Percentiles rank a stretch among this genome's conserved stretches.
Evolutionary conservation across 2,888 invertebrate species (phyloP).

Genomic region (Pseudanteris insignis): DNA sequence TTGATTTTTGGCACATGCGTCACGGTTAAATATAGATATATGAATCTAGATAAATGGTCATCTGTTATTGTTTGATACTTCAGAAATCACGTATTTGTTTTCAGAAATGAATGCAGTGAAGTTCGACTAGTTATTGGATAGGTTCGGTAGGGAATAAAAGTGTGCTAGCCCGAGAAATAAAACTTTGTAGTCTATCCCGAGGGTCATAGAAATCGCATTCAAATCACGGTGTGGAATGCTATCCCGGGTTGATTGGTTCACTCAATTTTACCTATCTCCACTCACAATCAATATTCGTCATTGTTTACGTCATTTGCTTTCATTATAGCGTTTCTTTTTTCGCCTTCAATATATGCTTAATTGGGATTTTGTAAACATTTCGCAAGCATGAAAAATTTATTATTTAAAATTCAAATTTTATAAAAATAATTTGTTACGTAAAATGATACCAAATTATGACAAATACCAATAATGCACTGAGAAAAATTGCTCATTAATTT

Average conservation of each 20-base stretch:
- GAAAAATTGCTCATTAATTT: no score
- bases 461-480: no score
- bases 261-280: constrained; percentile 22
- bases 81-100: not conserved
- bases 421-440: no score
- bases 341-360: no score
- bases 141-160: constrained; percentile 32
- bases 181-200: constrained; percentile 33
- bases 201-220: constrained; percentile 40
- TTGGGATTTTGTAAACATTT: no score
- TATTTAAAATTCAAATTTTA: no score
- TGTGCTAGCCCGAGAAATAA: constrained; percentile 35
- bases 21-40: no score
- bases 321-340: constrained; percentile 1
- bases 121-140: constrained; percentile 30
- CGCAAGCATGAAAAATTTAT: no score
- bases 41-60: no score
- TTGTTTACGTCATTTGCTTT: constrained; percentile 5
- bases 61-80: not conserved
- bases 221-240: constrained; percentile 35
- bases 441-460: no score
- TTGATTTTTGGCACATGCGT: no score
- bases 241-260: constrained; percentile 33
- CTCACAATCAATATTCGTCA: constrained; percentile 22
- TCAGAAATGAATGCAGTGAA: constrained; percentile 23